Evolutionary conservation across 1,140 invertebrate genomes (phyloP).

Genomic region (Nixonia krombeini): DNA sequence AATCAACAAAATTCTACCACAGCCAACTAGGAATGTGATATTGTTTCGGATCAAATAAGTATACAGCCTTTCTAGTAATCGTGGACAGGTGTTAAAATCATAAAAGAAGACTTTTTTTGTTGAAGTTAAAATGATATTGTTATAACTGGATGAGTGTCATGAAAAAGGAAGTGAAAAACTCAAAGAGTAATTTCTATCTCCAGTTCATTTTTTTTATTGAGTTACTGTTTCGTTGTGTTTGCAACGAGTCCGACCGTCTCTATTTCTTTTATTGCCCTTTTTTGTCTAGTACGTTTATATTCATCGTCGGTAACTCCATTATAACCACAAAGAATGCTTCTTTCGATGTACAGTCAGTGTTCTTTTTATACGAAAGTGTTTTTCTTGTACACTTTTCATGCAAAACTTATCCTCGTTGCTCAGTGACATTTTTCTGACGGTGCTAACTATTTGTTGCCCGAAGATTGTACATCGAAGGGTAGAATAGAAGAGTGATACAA

Average conservation of each 20-base stretch:
- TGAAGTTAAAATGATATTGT: slow-evolving; percentile 9
- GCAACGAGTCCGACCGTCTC: background rate
- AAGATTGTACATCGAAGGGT: slow-evolving; percentile 6
- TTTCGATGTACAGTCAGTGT: slow-evolving; percentile 1
- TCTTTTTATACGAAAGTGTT: slow-evolving; percentile 19
- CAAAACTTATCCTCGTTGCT: slow-evolving; percentile 16
- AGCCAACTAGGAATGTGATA: slow-evolving; percentile 60
- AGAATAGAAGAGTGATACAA: too few species aligned
- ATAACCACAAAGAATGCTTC: slow-evolving; percentile 2
- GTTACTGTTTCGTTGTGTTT: too few species aligned
- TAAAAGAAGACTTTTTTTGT: slow-evolving; percentile 7
- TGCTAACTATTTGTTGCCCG: slow-evolving; percentile 42
- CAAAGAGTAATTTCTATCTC: background rate
- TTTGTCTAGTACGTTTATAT: background rate
- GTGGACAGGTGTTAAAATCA: slow-evolving; percentile 11
- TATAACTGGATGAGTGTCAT: background rate
- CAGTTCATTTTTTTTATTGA: slow-evolving; percentile 2
- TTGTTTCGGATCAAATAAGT: slow-evolving; percentile 53
- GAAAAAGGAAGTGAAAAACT: slow-evolving; percentile 1
- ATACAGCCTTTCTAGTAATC: slow-evolving; percentile 47
- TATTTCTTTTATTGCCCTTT: background rate
- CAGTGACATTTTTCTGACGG: slow-evolving; percentile 31
- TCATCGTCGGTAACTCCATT: slow-evolving; percentile 10
- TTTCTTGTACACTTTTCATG: too few species aligned
- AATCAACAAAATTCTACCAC: slow-evolving; percentile 55